A percentile compares a stretch with the other conserved stretches of the same genome.
Evolutionary conservation across 2,113 vertebrate species (phyloP).

Genomic region (Thamnaconus septentrionalis): DNA sequence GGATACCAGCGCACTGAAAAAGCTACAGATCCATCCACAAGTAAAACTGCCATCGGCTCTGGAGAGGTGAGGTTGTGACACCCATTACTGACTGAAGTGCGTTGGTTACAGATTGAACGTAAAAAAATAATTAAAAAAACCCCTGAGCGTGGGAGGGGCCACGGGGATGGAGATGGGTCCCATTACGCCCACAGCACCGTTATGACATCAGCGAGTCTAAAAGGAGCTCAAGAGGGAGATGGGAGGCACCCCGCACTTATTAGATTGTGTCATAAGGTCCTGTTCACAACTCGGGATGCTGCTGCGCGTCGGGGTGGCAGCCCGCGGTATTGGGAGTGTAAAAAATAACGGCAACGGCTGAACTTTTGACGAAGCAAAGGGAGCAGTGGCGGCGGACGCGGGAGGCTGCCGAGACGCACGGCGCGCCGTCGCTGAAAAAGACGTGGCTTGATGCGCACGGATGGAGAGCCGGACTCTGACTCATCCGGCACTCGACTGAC

Average conservation of each 20-base stretch:
- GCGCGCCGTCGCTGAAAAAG: background rate
- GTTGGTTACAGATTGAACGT: slow-evolving; percentile 20
- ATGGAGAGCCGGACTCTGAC: slow-evolving; percentile 29
- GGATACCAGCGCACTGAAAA: too few species aligned
- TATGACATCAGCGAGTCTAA: slow-evolving; percentile 72
- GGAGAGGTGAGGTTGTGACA: too few species aligned
- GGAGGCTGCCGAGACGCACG: background rate
- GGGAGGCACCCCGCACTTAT: slow-evolving; percentile 63
- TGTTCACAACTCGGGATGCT: slow-evolving; percentile 53
- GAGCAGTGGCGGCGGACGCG: too few species aligned
- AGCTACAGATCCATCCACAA: too few species aligned
- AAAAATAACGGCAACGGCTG: slow-evolving; percentile 10
- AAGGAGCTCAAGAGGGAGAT: slow-evolving; percentile 56
- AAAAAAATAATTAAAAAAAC: background rate
- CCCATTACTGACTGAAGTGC: slow-evolving; percentile 21
- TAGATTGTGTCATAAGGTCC: slow-evolving; percentile 59
- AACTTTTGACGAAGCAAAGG: slow-evolving; percentile 33
- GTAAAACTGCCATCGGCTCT: too few species aligned
- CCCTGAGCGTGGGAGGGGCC: background rate
- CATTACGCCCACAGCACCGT: slow-evolving; percentile 66
- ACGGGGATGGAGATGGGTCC: slow-evolving; percentile 37
- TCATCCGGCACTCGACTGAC: slow-evolving; percentile 4
- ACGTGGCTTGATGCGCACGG: slow-evolving; percentile 11
- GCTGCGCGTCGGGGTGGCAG: slow-evolving; percentile 42
- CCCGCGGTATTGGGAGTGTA: slow-evolving; percentile 18